Base-by-base conservation (phyloP, 2,888 invertebrate species). In the Tribolium freemani region DNA sequence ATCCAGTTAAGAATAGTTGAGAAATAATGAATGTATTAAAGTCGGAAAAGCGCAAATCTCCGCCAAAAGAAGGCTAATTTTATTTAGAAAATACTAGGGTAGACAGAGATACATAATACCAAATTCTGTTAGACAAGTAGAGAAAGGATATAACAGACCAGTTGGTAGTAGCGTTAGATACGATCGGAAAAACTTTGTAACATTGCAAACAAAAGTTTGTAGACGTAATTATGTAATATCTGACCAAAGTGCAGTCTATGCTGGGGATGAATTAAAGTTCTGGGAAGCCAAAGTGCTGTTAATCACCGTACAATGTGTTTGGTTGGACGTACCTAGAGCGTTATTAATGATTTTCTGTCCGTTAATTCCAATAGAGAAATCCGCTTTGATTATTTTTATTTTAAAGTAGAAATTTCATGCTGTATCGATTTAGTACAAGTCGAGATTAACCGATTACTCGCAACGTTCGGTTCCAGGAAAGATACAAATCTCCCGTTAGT, bases 391-490 rank as follows among this genome's bases (percentile, higher is more conserved):
- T 21, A 9, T 10, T 16, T 26, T 53, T 10, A 46, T 60, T 60
- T 60, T 11, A 60, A 58, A 26, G 11, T 6, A 30, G 38, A 60
- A 60, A 48, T 44, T 60, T 10, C 20, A 10, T 60, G 60, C 30
- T n/a, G 46, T 60, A 60, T 60, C 60, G 60, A 60, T 58, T 56
- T 2, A 11, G 13, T 56, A 10, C 38, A 26, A 26, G 26, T 38
- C 20, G n/a, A 58, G 58, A 58, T 60, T 60, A 60, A 46, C 10
- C 16, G 58, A 45, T 21, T 58, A 46, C 11, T 60, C 5, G 46
- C 16, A 20, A 21, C 46, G 26, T 45, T 8, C 21, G 21, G 21
- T 48, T 48, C 11, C 21, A 13, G 6, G 21, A 21, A 21, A 60
- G 60, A 48, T 60, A 10, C 21, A 8, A 21, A 60, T 60, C 60